These are phyloP conservation scores for Chloroceryle aenea DNA, from an alignment of 2,113 vertebrate genomes.

Conservation along the genomic window DNA sequence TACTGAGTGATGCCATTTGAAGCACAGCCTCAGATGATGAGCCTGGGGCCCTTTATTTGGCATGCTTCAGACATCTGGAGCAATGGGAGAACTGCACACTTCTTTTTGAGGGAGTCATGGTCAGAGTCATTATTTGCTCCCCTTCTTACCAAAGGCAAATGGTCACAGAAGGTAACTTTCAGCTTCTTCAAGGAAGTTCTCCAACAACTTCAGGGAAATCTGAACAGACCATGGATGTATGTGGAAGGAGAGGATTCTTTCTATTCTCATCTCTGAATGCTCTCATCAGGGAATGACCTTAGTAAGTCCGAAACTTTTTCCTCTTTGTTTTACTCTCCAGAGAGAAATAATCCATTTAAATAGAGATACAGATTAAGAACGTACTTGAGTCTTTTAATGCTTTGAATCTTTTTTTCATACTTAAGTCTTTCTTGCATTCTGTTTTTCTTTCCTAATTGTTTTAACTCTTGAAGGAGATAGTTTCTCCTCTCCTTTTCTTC, in stretches of 20 bases:
- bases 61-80: slow-evolving; percentile 36
- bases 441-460: neutral
- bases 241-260: neutral
- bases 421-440: neutral
- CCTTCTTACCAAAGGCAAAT: neutral
- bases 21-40: slow-evolving; percentile 64
- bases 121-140: neutral
- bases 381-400: neutral
- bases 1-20: slow-evolving; percentile 69
- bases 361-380: neutral
- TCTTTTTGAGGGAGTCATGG: slow-evolving; percentile 43
- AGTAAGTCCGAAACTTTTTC: slow-evolving; percentile 41
- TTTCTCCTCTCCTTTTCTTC: neutral
- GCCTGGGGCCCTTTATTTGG: slow-evolving; percentile 67
- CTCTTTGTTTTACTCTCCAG: neutral
- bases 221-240: slow-evolving; percentile 38
- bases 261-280: slow-evolving; percentile 26
- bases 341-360: neutral
- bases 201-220: slow-evolving; percentile 6
- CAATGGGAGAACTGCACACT: slow-evolving; percentile 35
- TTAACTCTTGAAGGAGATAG: neutral
- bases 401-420: neutral
- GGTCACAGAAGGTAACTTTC: slow-evolving; percentile 30
- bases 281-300: slow-evolving; percentile 34
- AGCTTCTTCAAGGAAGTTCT: slow-evolving; percentile 19